A percentile compares a stretch with the other conserved stretches of the same genome.
These are phyloP conservation scores for Phoebastria nigripes DNA, from an alignment of 2,797 vertebrate species.

Conservation along the genomic window DNA sequence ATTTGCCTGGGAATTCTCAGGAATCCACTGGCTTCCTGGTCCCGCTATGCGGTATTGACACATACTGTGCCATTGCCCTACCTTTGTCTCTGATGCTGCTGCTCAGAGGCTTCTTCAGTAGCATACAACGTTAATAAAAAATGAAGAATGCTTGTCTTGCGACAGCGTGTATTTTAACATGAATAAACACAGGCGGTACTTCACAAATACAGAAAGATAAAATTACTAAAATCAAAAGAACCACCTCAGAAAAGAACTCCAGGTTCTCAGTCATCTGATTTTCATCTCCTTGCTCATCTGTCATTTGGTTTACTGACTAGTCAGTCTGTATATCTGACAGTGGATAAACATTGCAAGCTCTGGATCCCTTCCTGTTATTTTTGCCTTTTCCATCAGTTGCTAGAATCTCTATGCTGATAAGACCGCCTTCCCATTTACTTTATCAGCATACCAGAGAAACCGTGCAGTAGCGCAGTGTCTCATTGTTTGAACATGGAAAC, in stretches of 20 bases:
- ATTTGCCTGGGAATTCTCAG: neutral
- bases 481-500: neutral
- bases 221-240: neutral
- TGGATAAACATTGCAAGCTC: neutral
- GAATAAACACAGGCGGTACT: neutral
- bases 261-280: neutral
- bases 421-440: neutral
- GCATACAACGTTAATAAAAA: neutral
- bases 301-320: neutral
- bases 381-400: neutral
- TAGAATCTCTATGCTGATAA: neutral
- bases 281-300: neutral
- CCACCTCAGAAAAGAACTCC: neutral
- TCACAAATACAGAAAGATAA: neutral
- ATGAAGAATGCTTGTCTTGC: neutral
- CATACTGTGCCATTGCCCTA: neutral
- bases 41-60: accelerated
- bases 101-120: neutral
- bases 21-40: neutral
- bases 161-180: accelerated
- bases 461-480: neutral
- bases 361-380: neutral
- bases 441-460: neutral
- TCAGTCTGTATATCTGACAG: neutral
- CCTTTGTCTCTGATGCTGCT: neutral